Percentiles rank a stretch among this genome's conserved stretches.
Evolutionary conservation across 2,113 vertebrate species (phyloP).

Genomic region (Stigmatopora nigra): DNA sequence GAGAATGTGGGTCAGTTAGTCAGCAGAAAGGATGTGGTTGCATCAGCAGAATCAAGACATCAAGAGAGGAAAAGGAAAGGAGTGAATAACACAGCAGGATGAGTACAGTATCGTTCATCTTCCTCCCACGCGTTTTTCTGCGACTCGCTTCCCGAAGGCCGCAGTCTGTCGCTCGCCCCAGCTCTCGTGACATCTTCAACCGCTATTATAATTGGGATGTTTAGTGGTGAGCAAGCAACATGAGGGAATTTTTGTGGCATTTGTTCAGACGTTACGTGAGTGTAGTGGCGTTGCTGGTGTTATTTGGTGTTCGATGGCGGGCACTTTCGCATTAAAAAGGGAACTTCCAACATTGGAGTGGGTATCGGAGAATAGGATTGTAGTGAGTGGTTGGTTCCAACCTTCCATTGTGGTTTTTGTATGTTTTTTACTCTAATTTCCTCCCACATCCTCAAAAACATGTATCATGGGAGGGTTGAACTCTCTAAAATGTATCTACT

Average conservation of each 20-base stretch:
- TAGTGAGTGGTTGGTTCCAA: neutral
- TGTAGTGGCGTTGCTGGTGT: conserved; percentile 14
- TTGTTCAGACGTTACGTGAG: conserved; percentile 26
- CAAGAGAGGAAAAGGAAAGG: conserved; percentile 29
- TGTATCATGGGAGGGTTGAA: too few species aligned
- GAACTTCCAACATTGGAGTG: neutral
- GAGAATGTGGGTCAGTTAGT: conserved; percentile 67
- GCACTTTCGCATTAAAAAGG: neutral
- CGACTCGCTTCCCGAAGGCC: conserved; percentile 20
- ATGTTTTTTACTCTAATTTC: too few species aligned
- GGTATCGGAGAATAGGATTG: neutral
- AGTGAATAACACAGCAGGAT: conserved; percentile 43
- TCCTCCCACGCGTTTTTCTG: conserved; percentile 31
- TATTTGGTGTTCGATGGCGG: neutral
- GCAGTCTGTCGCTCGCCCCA: conserved; percentile 15
- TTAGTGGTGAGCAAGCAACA: conserved; percentile 12
- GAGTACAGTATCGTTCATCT: conserved; percentile 41
- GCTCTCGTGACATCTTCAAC: conserved; percentile 10
- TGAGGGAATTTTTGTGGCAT: conserved; percentile 30
- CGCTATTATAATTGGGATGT: conserved; percentile 34
- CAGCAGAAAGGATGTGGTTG: conserved; percentile 61
- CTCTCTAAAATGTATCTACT: too few species aligned
- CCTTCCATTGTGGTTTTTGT: too few species aligned
- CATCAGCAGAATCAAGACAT: conserved; percentile 59
- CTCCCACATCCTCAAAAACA: too few species aligned